phyloP scores from a whole-genome alignment of 53 echinoderm and acorn worm species.

The Stichopus horrens region DNA sequence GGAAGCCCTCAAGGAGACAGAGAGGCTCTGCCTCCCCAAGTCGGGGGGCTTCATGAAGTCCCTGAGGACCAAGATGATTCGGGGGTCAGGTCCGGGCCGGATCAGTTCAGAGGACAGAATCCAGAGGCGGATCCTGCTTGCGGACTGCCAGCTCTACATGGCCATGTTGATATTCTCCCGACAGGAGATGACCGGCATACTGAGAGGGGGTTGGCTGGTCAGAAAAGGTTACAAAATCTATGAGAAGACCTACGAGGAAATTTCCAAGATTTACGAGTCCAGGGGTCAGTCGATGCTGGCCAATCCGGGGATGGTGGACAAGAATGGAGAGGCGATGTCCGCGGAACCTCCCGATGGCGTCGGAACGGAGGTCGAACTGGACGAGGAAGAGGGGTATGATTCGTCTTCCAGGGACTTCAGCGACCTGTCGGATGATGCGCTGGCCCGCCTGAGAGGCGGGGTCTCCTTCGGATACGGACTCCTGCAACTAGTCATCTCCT shows the following conservation, averaged over 20 bases:
- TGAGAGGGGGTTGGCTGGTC: conserved; percentile 81
- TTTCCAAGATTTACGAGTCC: conserved; percentile 61
- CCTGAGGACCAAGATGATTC: conserved; percentile 68
- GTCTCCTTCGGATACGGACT: conserved; percentile 92
- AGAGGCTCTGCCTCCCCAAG: conserved; percentile 78
- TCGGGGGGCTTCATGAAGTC: conserved; percentile 82
- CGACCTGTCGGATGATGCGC: conserved; percentile 60
- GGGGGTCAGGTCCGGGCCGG: conserved; percentile 46
- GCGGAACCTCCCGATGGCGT: conserved; percentile 28
- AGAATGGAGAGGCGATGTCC: conserved; percentile 53
- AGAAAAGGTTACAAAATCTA: conserved; percentile 93
- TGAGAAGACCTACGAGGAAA: conserved; percentile 88
- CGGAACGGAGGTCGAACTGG: neutral
- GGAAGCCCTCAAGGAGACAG: conserved; percentile 82
- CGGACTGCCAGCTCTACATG: conserved; percentile 93
- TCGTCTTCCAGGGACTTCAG: conserved; percentile 54
- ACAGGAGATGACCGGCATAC: conserved; percentile 68
- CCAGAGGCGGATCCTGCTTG: conserved; percentile 75
- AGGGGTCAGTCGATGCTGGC: conserved; percentile 77
- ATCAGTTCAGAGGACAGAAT: conserved; percentile 80
- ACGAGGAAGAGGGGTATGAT: conserved; percentile 47
- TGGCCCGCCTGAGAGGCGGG: conserved; percentile 66
- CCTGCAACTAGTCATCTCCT: conserved; percentile 85
- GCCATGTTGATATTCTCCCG: conserved; percentile 88
- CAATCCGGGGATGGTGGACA: conserved; percentile 61